Conservation (phyloP, 2,113 vertebrate genomes). For the Dipodomys spectabilis region DNA sequence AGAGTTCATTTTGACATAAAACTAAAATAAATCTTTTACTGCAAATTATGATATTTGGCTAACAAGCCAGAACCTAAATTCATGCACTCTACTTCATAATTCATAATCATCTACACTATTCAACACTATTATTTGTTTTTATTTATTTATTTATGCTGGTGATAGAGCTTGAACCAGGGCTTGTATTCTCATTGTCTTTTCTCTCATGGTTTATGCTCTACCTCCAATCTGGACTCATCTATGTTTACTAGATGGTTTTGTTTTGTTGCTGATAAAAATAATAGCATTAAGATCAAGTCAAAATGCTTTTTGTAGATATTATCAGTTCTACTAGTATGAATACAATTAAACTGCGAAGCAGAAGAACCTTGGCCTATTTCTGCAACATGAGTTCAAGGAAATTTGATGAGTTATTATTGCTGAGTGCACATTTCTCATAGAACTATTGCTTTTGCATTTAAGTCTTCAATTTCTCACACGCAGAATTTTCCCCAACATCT, state of each 20-base stretch:
- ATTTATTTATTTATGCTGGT: too few relatives aligned
- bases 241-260: neutral
- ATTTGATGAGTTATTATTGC: too few relatives aligned
- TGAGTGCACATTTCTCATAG: neutral
- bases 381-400: neutral
- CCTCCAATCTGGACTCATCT: neutral
- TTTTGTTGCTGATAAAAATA: neutral
- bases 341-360: neutral
- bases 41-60: neutral
- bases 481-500: neutral
- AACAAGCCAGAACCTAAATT: neutral
- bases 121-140: neutral
- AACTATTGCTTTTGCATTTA: neutral
- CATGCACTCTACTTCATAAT: neutral
- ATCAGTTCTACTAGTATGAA: neutral
- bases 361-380: neutral
- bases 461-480: neutral
- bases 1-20: neutral
- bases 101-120: neutral
- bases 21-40: slow-evolving; percentile 9
- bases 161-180: too few relatives aligned
- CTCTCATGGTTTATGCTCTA: too few relatives aligned
- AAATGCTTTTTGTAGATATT: neutral
- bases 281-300: neutral
- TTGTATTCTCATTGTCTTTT: too few relatives aligned